A percentile compares a stretch with the other conserved stretches of the same genome.
Evolutionary conservation across 2,888 invertebrate genomes (phyloP).

Genomic region (Leptothorax acervorum): DNA sequence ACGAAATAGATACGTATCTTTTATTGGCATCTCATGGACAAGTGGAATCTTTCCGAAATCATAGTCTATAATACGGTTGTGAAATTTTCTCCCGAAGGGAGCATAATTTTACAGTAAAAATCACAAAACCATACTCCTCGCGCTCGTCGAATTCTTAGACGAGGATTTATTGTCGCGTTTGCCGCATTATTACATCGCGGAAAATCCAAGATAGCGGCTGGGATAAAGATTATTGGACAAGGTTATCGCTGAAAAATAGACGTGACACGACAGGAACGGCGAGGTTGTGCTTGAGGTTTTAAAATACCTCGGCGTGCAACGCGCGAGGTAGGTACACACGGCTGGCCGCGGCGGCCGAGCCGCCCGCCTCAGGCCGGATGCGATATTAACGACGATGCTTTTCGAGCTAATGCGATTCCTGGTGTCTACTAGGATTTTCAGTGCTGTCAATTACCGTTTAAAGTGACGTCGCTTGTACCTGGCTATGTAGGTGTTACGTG

Average conservation of each 20-base stretch:
- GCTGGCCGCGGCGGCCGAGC: neutral
- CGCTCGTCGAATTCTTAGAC: too few species aligned
- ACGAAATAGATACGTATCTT: neutral
- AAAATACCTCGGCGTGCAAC: conserved; percentile 36
- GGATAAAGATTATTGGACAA: conserved; percentile 23
- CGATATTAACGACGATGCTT: conserved; percentile 60
- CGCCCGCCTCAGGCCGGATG: conserved; percentile 31
- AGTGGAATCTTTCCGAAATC: neutral
- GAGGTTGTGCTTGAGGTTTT: neutral
- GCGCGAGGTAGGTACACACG: neutral
- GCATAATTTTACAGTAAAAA: neutral
- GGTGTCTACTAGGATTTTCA: conserved; percentile 68
- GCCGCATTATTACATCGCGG: conserved; percentile 5
- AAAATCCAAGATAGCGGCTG: neutral
- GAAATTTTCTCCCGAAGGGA: neutral
- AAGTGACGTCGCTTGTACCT: conserved; percentile 60
- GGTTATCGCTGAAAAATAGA: conserved; percentile 25
- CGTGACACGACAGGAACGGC: neutral
- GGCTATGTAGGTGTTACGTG: conserved; percentile 11
- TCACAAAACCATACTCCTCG: neutral
- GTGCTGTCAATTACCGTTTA: conserved; percentile 71
- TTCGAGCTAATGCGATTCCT: conserved; percentile 65
- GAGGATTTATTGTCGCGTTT: neutral
- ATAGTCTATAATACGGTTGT: neutral
- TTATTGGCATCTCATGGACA: neutral